Conservation (phyloP, 2,113 vertebrate genomes). For the Chitala chitala region DNA sequence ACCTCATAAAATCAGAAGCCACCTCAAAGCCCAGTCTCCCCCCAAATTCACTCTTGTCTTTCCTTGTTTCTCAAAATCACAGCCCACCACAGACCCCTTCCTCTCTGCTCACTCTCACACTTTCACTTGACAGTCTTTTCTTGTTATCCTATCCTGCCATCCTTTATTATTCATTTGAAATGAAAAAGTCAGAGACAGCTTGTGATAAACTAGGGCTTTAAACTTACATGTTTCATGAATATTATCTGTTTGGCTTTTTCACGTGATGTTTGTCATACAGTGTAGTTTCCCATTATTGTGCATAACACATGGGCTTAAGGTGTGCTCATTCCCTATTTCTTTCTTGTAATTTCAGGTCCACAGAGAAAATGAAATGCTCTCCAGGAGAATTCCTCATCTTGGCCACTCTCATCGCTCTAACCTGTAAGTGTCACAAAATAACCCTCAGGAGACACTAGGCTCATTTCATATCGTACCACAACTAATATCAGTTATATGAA, state of each 20-base stretch:
- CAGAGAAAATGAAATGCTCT: conserved; percentile 39
- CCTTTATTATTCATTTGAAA: too few relatives aligned
- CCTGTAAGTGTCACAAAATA: conserved; percentile 29
- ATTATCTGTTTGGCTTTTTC: too few relatives aligned
- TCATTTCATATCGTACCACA: neutral
- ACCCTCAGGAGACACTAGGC: neutral
- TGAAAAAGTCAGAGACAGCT: too few relatives aligned
- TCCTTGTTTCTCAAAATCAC: conserved; percentile 39
- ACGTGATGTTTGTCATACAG: too few relatives aligned
- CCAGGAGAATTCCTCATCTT: conserved; percentile 25
- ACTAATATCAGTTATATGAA: neutral
- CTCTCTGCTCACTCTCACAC: conserved; percentile 17
- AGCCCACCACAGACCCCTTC: conserved; percentile 61
- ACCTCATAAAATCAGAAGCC: conserved; percentile 62
- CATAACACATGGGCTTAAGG: too few relatives aligned
- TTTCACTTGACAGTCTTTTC: neutral
- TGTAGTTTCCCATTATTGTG: too few relatives aligned
- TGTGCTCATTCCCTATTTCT: neutral
- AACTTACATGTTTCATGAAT: too few relatives aligned
- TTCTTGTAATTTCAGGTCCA: conserved; percentile 23
- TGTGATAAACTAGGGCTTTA: too few relatives aligned
- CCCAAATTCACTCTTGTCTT: conserved; percentile 18
- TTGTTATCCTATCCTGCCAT: neutral
- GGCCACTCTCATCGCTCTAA: neutral
- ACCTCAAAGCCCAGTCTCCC: conserved; percentile 47